phyloP scores from a whole-genome alignment of 2,113 vertebrate genomes.

The Myrmecobius fasciatus region DNA sequence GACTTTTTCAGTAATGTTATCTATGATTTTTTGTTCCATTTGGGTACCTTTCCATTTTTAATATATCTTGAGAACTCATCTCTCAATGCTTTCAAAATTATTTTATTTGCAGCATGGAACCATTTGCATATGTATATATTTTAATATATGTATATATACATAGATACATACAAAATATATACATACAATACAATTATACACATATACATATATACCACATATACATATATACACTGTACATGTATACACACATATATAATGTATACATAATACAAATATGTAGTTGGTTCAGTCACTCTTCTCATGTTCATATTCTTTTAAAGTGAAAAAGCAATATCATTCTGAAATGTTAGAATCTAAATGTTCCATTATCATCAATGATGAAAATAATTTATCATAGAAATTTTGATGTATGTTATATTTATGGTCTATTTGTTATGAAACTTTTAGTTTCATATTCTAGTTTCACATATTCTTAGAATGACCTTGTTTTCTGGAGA shows the following conservation, averaged over 20 bases:
- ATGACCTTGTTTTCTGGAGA: neutral
- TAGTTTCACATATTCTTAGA: neutral
- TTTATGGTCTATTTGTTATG: neutral
- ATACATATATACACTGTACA: neutral
- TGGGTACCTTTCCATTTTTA: neutral
- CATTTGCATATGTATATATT: too few relatives aligned
- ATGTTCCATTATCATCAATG: neutral
- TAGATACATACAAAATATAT: neutral
- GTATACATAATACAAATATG: neutral
- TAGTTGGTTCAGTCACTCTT: neutral
- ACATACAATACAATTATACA: too few relatives aligned
- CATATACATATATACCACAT: neutral
- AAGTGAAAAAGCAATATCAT: neutral
- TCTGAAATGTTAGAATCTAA: neutral
- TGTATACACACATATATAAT: neutral
- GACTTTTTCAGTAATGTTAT: neutral
- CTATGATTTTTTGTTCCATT: neutral
- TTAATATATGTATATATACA: neutral
- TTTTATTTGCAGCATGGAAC: neutral
- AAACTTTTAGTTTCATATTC: neutral
- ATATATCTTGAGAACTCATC: neutral
- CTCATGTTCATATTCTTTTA: neutral
- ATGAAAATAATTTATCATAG: neutral
- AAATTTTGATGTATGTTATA: neutral
- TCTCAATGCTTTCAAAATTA: neutral